These are phyloP conservation scores for Leucozona laternaria DNA, from an alignment of 2,888 invertebrate genomes.

Conservation along the genomic window DNA sequence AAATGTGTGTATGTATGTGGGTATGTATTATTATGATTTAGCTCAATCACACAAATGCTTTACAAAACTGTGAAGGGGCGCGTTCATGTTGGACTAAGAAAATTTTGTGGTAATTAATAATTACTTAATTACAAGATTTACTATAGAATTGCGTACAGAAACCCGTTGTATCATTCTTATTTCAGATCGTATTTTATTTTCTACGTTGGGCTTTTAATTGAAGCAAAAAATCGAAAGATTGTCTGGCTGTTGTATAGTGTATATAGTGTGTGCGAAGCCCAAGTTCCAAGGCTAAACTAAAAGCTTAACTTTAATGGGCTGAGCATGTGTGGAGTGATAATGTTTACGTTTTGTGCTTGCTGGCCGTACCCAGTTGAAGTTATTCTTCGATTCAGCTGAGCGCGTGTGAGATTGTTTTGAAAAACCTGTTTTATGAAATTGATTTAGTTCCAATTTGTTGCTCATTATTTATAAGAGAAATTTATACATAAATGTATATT, in stretches of 20 bases:
- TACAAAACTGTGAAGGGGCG: not conserved
- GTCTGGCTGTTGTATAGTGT: not conserved
- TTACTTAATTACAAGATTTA: not conserved
- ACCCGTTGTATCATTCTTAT: not conserved
- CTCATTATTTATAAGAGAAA: conserved; percentile 11
- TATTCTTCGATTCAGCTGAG: conserved; percentile 30
- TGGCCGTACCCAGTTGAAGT: conserved; percentile 1
- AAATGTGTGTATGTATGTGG: too few species aligned
- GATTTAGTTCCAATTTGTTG: not conserved
- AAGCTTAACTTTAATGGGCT: conserved; percentile 21
- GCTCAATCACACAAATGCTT: not conserved
- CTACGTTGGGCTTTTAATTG: conserved; percentile 23
- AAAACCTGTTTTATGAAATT: conserved; percentile 28
- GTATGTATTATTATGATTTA: not conserved
- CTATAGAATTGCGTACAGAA: not conserved
- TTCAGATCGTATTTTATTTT: conserved; percentile 14
- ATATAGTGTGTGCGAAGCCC: not conserved
- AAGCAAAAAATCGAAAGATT: not conserved
- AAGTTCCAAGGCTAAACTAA: conserved; percentile 23
- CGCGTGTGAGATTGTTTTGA: conserved; percentile 38
- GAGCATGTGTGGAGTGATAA: conserved; percentile 18
- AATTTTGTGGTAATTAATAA: not conserved
- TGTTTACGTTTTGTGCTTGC: conserved; percentile 46
- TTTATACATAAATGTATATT: conserved; percentile 4
- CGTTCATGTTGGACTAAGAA: not conserved